Base-by-base conservation (phyloP, 2,797 vertebrate species). In the Mormyrus hasselquistii region DNA sequence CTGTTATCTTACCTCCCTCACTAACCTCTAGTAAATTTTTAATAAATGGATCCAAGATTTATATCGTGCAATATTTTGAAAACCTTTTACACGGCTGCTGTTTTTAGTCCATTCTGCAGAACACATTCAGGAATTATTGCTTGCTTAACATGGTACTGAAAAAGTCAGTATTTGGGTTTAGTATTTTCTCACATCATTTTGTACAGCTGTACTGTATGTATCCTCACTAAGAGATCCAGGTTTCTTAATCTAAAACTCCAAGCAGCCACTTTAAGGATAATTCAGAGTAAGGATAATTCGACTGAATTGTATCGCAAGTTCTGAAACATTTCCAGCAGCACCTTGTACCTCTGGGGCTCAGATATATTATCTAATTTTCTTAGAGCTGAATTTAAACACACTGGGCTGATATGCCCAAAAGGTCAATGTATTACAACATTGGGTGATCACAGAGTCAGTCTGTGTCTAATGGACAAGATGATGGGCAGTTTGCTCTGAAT, bases 11-110 rank as follows among this genome's bases (percentile, higher is more conserved):
- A 55, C 6, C 29, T 38, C 9, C 87, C 34, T 69, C 84, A 14
- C 5, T 57, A 16, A 25, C 84, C 8, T 84, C n/a, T 73, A 55
- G 55, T 85, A 59, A 89, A 53, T 88, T 85, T 44, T 59, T 85
- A 85, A 49, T 73, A 73, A 73, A 73, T 73, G 76, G 22, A 62
- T 69, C 16, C 4, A 44, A 22, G 38, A 44, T 88, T 69, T 73
- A 73, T 38, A 73, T 73, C 29, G 16, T 73, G 29, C 65, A 49
- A 34, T 50, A 25, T 88, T 73, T 73, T 10, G 47, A 52, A 84
- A 25, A 85, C 49, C 8, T 49, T 85, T 50, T 85, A 44, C 82
- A 49, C 6, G 47, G 83, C 22, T 49, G 22, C 47, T 29, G 44
- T 53, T 29, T 53, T 85, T 38, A 73, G 69, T 73, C 69, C 22